These are phyloP conservation scores for Thaumatotibia leucotreta DNA, from an alignment of 1,140 invertebrate genomes.

Conservation along the genomic window DNA sequence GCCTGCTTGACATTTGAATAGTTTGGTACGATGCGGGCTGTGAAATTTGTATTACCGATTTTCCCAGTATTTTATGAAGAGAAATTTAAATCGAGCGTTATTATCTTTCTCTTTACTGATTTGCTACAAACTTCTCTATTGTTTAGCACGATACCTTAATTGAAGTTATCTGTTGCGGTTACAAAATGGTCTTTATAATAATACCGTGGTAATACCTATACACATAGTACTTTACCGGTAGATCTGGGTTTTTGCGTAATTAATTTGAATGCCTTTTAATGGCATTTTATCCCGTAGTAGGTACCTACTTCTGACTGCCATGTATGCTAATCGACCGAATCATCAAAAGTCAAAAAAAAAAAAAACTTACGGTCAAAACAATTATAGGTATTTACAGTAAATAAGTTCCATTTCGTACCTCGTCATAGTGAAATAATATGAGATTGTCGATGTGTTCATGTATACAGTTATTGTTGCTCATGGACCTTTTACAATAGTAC, in stretches of 20 bases:
- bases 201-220: no score
- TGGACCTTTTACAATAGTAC: not conserved
- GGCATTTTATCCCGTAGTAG: no score
- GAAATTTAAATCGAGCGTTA: not conserved
- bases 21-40: constrained; percentile 4
- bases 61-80: constrained; percentile 10
- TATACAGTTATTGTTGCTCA: constrained; percentile 3
- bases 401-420: no score
- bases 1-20: not conserved
- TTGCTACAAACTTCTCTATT: not conserved
- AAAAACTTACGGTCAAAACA: no score
- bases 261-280: no score
- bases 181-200: not conserved
- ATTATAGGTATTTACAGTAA: no score
- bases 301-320: no score
- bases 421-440: no score
- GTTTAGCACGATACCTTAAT: not conserved
- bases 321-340: no score
- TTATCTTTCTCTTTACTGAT: not conserved
- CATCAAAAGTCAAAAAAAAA: no score
- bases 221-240: no score
- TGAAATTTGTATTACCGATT: not conserved
- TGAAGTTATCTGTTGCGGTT: not conserved
- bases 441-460: not conserved
- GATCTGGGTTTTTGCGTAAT: no score